Percentiles rank a stretch among this genome's conserved stretches.
These are phyloP conservation scores for Cotesia glomerata DNA, from an alignment of 1,140 invertebrate genomes.

Conservation along the genomic window DNA sequence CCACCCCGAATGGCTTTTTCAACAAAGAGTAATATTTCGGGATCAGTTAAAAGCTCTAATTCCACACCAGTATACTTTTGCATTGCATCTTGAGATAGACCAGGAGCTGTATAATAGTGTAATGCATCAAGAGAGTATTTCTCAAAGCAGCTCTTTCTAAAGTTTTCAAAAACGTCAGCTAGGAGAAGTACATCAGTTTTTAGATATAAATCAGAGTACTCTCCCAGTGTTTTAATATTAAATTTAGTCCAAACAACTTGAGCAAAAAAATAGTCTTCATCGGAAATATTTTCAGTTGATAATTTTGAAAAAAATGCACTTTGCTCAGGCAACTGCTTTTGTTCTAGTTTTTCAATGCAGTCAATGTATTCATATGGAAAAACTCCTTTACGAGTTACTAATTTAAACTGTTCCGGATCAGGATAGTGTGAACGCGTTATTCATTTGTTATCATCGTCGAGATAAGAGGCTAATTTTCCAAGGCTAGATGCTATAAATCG, in stretches of 20 bases:
- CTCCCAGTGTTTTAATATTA: constrained; percentile 24
- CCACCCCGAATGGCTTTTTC: constrained; percentile 55
- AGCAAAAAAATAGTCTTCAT: constrained; percentile 6
- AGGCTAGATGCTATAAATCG: constrained; percentile 35
- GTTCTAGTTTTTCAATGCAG: constrained; percentile 40
- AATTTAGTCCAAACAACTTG: constrained; percentile 11
- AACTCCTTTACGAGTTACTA: constrained; percentile 35
- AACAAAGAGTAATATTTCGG: constrained; percentile 57
- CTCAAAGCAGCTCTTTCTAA: constrained; percentile 40
- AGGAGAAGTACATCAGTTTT: constrained; percentile 10
- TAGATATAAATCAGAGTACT: constrained; percentile 14
- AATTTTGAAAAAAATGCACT: constrained; percentile 1
- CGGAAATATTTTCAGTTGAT: background rate
- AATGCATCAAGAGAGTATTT: constrained; percentile 48
- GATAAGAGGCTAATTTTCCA: constrained; percentile 37
- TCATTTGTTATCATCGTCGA: constrained; percentile 26
- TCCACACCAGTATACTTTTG: constrained; percentile 51
- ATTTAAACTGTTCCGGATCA: constrained; percentile 24
- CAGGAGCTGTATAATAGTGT: constrained; percentile 53
- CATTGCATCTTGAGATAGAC: constrained; percentile 49
- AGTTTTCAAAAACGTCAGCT: constrained; percentile 63
- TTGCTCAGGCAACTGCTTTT: constrained; percentile 42
- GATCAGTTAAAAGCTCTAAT: constrained; percentile 61
- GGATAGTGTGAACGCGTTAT: constrained; percentile 21
- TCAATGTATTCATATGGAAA: constrained; percentile 51